phyloP scores from a whole-genome alignment of 2,888 invertebrate genomes.

The Girardia tigrina region DNA sequence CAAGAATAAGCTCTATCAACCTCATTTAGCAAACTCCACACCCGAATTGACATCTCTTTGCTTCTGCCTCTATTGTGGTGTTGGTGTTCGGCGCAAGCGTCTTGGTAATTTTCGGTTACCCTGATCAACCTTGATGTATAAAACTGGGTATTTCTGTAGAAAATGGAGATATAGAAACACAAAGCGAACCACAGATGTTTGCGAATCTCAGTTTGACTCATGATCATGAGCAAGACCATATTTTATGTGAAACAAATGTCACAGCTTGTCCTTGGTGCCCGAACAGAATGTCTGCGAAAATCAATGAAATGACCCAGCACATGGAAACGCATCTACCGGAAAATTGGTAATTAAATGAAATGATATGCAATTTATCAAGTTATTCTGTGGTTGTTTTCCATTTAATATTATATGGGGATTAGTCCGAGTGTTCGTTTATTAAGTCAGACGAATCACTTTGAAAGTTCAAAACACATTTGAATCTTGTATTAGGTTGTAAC shows the following conservation, averaged over 20 bases:
- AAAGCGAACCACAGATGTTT: background rate
- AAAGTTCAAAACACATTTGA: too few relatives aligned
- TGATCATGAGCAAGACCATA: background rate
- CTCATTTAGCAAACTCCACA: background rate
- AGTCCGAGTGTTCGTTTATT: too few relatives aligned
- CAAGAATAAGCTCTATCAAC: background rate
- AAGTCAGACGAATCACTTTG: too few relatives aligned
- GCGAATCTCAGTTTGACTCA: background rate
- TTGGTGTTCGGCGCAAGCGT: background rate
- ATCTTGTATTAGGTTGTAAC: too few relatives aligned
- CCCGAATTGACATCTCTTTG: background rate
- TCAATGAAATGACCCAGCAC: background rate
- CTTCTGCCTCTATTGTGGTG: slow-evolving; percentile 21
- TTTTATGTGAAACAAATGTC: background rate
- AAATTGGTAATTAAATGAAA: background rate
- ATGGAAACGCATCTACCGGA: background rate
- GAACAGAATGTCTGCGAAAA: background rate
- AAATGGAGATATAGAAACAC: background rate
- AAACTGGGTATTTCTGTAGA: background rate
- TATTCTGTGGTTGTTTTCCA: too few relatives aligned
- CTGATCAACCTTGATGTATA: background rate
- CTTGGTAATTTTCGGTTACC: background rate
- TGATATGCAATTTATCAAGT: too few relatives aligned
- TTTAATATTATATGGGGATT: too few relatives aligned
- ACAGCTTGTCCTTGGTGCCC: background rate